Percentiles rank a stretch among this genome's conserved stretches.
phyloP scores from a whole-genome alignment of 1,140 invertebrate species.

The Paraescarpia echinospica region DNA sequence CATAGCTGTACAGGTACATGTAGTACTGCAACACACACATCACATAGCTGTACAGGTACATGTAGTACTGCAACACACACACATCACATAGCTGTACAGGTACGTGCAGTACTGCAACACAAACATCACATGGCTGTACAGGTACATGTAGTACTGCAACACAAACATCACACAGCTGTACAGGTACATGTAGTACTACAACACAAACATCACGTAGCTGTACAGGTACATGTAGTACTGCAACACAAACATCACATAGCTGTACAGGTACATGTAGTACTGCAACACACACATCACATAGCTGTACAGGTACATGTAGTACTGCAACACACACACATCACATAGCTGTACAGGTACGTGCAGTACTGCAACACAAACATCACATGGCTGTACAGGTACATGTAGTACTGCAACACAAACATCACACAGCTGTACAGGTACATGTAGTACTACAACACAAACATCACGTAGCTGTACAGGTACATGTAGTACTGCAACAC shows the following conservation, averaged over 20 bases:
- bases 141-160: conserved; percentile 82
- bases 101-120: not conserved
- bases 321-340: conserved; percentile 62
- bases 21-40: conserved; percentile 70
- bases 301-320: conserved; percentile 56
- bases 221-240: not conserved
- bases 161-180: conserved; percentile 6
- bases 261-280: conserved; percentile 94
- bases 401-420: conserved; percentile 64
- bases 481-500: conserved; percentile 80
- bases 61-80: not conserved
- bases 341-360: conserved; percentile 89
- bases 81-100: conserved; percentile 31
- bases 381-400: not conserved
- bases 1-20: conserved; percentile 89
- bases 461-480: conserved; percentile 89
- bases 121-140: conserved; percentile 71
- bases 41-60: conserved; percentile 56
- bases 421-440: conserved; percentile 72
- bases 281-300: conserved; percentile 37
- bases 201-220: conserved; percentile 83
- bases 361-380: conserved; percentile 70
- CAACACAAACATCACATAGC: conserved; percentile 79
- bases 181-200: not conserved
- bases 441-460: conserved; percentile 60